Base-by-base conservation (phyloP, 2,113 vertebrate species). In the Strigops habroptila region DNA sequence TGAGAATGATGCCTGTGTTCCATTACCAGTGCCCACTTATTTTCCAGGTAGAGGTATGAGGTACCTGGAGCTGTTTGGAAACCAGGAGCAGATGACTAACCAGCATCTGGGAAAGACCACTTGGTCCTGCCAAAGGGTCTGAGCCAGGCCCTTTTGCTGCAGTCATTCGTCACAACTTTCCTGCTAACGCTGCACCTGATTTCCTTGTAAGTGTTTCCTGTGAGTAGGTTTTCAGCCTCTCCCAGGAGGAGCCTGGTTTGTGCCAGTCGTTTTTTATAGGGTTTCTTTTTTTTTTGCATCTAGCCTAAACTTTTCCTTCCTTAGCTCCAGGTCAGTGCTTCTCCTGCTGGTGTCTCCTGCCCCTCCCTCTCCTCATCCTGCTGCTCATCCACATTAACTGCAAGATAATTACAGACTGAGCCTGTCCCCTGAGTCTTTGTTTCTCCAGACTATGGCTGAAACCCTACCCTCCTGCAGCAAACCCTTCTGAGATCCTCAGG, bases 371-470 rank as follows among this genome's bases (percentile, higher is more conserved):
- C 76, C 79, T 88, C 64, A 22, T 73, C 75, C 73, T 94, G 73
- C 86, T 81, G 64, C 69, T 93, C 39, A 13, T 64, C 90, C 70
- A 43, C 88, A 70, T 91, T 59, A 83, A 83, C 76, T 94, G 43
- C 18, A 35, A 81, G 69, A 28, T 86, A 95, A 93, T 93, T 94
- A 91, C 82, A 92, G 88, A 52, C 60, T 60, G 80, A 68, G 81
- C 90, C 86, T 73, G 82, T 78, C 60, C 80, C 89, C 73, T 18
- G 60, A 95, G 73, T 28, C 82, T 83, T 86, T 93, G 33, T 91
- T 94, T 90, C 86, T 78, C 79, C 88, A 96, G 80, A 94, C 68
- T 93, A 0, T 37, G 52, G 28, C 73, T 93, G 55, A 43, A 95
- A 65, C 79, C 73, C 73, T 60, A 14, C 35, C 48, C 39, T 91